These are phyloP conservation scores for Apocheima hispidaria DNA, from an alignment of 2,888 invertebrate species.

Conservation along the genomic window DNA sequence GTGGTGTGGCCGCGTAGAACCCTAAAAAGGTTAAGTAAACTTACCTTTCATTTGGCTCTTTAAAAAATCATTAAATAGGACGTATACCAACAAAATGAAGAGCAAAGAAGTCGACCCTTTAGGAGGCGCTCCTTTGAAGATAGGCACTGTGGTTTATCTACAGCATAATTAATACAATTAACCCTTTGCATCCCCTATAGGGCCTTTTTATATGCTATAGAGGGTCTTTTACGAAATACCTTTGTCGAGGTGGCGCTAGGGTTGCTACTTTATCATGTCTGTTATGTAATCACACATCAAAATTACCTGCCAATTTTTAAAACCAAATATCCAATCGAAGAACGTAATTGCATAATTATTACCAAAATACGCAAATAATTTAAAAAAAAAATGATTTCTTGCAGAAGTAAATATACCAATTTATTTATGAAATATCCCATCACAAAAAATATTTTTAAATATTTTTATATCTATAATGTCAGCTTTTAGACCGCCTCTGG, in stretches of 20 bases:
- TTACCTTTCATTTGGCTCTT: conserved; percentile 2
- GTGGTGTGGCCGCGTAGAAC: too few relatives aligned
- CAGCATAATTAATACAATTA: conserved; percentile 38
- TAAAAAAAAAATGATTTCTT: too few relatives aligned
- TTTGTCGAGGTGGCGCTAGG: conserved; percentile 22
- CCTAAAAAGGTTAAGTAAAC: conserved; percentile 1
- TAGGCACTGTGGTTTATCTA: conserved; percentile 33
- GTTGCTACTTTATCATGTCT: background rate
- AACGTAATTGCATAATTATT: too few relatives aligned
- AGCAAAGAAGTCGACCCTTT: conserved; percentile 23
- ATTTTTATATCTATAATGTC: too few relatives aligned
- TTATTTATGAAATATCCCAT: too few relatives aligned
- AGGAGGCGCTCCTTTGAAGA: conserved; percentile 26
- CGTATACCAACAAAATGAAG: conserved; percentile 20
- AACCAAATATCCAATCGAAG: too few relatives aligned
- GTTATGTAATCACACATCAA: background rate
- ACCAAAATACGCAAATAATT: too few relatives aligned
- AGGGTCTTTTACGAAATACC: conserved; percentile 28
- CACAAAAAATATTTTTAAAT: too few relatives aligned
- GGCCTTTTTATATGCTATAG: conserved; percentile 37
- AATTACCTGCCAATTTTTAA: too few relatives aligned
- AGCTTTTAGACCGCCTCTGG: too few relatives aligned
- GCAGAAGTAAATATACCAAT: too few relatives aligned
- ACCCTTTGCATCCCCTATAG: conserved; percentile 38
- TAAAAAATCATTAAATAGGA: conserved; percentile 15